Percentiles rank a stretch among this genome's conserved stretches.
phyloP scores from a whole-genome alignment of 2,888 invertebrate genomes.

The Oxyteleia sp. region DNA sequence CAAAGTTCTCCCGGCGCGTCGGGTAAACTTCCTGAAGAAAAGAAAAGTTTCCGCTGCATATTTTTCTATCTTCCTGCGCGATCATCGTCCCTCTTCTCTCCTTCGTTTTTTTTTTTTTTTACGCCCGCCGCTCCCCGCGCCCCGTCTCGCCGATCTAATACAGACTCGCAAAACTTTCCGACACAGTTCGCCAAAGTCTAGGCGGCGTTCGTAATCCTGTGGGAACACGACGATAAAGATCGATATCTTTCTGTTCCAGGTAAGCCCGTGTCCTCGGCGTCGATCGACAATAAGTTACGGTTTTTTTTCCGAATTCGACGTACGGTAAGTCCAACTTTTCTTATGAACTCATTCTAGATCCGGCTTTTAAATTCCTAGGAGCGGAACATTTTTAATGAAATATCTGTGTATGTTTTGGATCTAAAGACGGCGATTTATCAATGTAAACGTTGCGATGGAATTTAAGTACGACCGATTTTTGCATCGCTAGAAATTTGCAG shows the following conservation, averaged over 20 bases:
- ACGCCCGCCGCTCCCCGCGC: no score
- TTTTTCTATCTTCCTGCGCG: slow-evolving; percentile 75
- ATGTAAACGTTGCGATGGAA: no score
- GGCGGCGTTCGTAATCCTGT: slow-evolving; percentile 67
- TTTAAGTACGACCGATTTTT: no score
- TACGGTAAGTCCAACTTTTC: slow-evolving; percentile 71
- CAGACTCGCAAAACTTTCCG: no score
- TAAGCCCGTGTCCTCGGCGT: slow-evolving; percentile 73
- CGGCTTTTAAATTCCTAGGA: slow-evolving; percentile 36
- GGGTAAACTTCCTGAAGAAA: slow-evolving; percentile 75
- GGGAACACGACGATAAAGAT: slow-evolving; percentile 77
- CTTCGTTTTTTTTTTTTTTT: no score
- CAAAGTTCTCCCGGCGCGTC: slow-evolving; percentile 75
- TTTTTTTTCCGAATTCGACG: slow-evolving; percentile 52
- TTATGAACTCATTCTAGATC: slow-evolving; percentile 63
- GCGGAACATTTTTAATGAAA: slow-evolving; percentile 11
- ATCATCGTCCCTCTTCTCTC: no score
- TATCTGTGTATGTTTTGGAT: no score
- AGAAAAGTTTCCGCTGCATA: slow-evolving; percentile 75
- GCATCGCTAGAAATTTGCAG: slow-evolving; percentile 4
- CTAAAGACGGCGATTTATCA: no score
- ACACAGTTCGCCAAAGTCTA: no score
- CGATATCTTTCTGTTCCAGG: slow-evolving; percentile 77
- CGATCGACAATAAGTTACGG: slow-evolving; percentile 71
- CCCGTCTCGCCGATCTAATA: no score